Evolutionary conservation across 2,888 invertebrate genomes (phyloP).

Genomic region (Drosophila niveifrons): DNA sequence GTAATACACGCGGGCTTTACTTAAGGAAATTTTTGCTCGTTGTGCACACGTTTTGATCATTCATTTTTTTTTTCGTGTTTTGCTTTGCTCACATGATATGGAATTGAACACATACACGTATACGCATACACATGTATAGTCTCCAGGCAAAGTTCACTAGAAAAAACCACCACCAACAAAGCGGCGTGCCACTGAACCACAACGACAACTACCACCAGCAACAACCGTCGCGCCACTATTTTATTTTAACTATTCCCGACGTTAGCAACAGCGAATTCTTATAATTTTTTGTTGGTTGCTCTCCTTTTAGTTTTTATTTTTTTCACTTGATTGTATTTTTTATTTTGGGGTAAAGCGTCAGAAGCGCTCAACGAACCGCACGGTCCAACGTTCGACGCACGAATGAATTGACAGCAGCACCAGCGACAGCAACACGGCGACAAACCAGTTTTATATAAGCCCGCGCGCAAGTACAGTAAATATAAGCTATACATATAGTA

Average conservation of each 20-base stretch:
- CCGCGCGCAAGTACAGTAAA: slow-evolving; percentile 73
- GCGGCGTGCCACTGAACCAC: slow-evolving; percentile 51
- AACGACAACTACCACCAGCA: slow-evolving; percentile 61
- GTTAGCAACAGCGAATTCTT: slow-evolving; percentile 74
- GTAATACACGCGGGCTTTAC: slow-evolving; percentile 67
- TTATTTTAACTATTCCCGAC: slow-evolving; percentile 68
- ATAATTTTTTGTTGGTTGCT: slow-evolving; percentile 44
- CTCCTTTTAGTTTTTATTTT: slow-evolving; percentile 65
- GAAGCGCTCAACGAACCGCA: slow-evolving; percentile 81
- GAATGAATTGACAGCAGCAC: slow-evolving; percentile 82
- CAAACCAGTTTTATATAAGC: slow-evolving; percentile 74
- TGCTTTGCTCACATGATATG: slow-evolving; percentile 54
- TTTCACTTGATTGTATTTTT: slow-evolving; percentile 41
- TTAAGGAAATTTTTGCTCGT: slow-evolving; percentile 1
- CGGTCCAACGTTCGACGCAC: slow-evolving; percentile 81
- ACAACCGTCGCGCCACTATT: slow-evolving; percentile 64
- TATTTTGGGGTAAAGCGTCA: slow-evolving; percentile 11
- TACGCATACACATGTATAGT: slow-evolving; percentile 41
- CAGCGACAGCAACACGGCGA: slow-evolving; percentile 66
- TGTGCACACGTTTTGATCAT: slow-evolving; percentile 25
- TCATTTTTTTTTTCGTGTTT: slow-evolving; percentile 26
- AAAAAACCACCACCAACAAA: slow-evolving; percentile 71
- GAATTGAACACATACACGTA: slow-evolving; percentile 30
- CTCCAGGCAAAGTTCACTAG: slow-evolving; percentile 71
- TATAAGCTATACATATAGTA: slow-evolving; percentile 55